These are phyloP conservation scores for Enteromius treurensis DNA, from an alignment of 2,797 vertebrate species.

Conservation along the genomic window DNA sequence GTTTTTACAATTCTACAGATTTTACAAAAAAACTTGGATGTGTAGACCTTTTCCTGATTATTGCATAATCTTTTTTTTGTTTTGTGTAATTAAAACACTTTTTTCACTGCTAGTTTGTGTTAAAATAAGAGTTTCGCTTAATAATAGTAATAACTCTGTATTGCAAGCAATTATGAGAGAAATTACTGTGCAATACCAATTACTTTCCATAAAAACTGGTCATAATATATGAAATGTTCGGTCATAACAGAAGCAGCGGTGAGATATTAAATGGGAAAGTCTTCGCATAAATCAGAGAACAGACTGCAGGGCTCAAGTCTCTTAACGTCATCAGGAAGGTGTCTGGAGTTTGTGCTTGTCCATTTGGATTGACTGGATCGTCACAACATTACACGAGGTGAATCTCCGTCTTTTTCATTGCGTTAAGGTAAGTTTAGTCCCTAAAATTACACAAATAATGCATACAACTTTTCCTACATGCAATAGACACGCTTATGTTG, in stretches of 20 bases:
- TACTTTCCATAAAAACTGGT: constrained; percentile 8
- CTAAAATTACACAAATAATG: too few relatives aligned
- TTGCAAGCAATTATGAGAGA: neutral
- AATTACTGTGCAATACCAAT: neutral
- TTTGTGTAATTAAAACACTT: neutral
- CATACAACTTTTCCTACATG: too few relatives aligned
- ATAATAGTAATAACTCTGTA: neutral
- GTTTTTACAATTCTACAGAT: too few relatives aligned
- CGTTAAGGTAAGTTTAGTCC: too few relatives aligned
- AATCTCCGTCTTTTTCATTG: too few relatives aligned
- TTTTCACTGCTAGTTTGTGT: neutral
- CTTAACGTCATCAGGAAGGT: neutral
- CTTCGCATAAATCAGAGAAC: neutral
- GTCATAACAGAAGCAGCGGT: neutral
- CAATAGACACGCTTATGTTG: too few relatives aligned
- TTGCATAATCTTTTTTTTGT: neutral
- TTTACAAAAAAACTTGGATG: too few relatives aligned
- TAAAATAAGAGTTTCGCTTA: neutral
- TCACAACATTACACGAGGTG: too few relatives aligned
- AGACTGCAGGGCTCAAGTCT: neutral
- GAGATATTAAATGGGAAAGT: neutral
- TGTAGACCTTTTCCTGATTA: neutral
- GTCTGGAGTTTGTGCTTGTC: neutral
- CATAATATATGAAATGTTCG: neutral
- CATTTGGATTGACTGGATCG: neutral